A percentile compares a stretch with the other conserved stretches of the same genome.
Evolutionary conservation across 2,113 vertebrate genomes (phyloP).

Genomic region (human (Homo sapiens)): DNA sequence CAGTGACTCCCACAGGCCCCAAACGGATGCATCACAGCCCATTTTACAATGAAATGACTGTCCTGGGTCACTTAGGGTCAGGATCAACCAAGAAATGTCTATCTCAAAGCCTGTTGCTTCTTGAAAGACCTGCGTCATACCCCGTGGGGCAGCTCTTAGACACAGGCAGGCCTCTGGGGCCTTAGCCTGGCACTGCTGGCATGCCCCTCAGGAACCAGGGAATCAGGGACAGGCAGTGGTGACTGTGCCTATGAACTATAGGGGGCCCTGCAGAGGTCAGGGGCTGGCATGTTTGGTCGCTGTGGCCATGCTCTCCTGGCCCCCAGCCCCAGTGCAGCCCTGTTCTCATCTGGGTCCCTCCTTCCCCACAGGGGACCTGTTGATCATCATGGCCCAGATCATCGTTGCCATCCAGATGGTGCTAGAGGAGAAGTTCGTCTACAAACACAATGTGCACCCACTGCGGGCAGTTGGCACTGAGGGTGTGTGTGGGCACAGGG

Average conservation of each 20-base stretch:
- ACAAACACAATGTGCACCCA: slow-evolving; percentile 94
- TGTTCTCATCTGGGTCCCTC: neutral
- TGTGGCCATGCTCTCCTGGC: neutral
- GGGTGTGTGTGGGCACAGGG: slow-evolving; percentile 78
- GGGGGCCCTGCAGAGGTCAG: neutral
- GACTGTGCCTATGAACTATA: neutral
- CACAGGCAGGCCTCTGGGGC: neutral
- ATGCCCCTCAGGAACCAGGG: fast-evolving
- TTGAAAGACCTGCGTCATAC: neutral
- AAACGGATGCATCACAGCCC: neutral
- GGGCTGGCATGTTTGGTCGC: neutral
- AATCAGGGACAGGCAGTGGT: neutral
- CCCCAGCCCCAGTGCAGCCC: neutral
- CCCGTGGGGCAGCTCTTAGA: neutral
- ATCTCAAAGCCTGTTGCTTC: neutral
- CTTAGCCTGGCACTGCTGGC: neutral
- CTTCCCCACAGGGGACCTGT: slow-evolving; percentile 89
- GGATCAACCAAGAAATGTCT: neutral
- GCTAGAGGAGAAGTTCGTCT: slow-evolving; percentile 96
- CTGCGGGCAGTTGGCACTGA: slow-evolving; percentile 93
- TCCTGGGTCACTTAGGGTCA: neutral
- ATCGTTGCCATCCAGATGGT: slow-evolving; percentile 95
- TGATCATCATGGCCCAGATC: slow-evolving; percentile 95
- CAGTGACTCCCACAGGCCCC: neutral
- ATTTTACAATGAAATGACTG: neutral